These are phyloP conservation scores for Porites divaricata DNA, from an alignment of 92 coral and sea anemone species.

Conservation along the genomic window DNA sequence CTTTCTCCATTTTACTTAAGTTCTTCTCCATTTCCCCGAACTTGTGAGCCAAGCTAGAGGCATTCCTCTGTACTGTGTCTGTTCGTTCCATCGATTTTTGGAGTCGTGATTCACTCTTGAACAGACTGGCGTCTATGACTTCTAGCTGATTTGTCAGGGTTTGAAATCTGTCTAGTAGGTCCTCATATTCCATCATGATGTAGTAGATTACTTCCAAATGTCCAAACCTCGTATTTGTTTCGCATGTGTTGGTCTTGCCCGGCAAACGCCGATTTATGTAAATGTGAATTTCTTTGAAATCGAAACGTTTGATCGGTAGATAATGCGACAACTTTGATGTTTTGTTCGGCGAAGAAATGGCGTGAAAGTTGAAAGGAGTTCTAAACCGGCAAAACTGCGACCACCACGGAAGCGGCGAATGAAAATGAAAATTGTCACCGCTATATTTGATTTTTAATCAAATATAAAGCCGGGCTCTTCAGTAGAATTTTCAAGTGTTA, in stretches of 20 bases:
- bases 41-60: not conserved
- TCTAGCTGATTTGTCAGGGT: not conserved
- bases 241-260: not conserved
- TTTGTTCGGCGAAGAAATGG: not conserved
- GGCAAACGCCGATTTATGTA: not conserved
- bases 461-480: not conserved
- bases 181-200: conserved; percentile 37
- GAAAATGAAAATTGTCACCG: not conserved
- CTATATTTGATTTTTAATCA: not conserved
- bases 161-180: conserved; percentile 24
- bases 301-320: not conserved
- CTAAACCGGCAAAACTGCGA: not conserved
- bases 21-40: conserved; percentile 8
- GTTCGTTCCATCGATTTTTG: conserved; percentile 5
- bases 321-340: not conserved
- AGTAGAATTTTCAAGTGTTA: not conserved
- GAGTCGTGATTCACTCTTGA: not conserved
- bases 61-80: not conserved
- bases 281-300: conserved; percentile 1
- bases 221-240: no score
- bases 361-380: not conserved
- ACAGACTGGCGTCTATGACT: not conserved
- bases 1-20: not conserved
- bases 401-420: not conserved
- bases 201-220: not conserved